These are phyloP conservation scores for Acanthiza pusilla DNA, from an alignment of 2,797 vertebrate genomes.

Conservation along the genomic window DNA sequence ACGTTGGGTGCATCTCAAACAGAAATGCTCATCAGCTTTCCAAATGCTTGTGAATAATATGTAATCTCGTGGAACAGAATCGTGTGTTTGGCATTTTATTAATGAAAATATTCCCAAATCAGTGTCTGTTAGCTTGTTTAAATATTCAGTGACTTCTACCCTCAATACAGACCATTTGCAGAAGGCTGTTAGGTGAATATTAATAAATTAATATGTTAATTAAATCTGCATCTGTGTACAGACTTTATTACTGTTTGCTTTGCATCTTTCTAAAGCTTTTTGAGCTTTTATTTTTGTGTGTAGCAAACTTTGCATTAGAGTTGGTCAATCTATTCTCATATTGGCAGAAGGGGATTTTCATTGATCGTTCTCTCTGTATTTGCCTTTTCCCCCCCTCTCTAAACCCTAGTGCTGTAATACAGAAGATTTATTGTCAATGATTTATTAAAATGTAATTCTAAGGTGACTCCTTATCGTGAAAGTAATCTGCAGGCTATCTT, in stretches of 20 bases:
- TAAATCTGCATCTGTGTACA: constrained; percentile 68
- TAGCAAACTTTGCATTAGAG: constrained; percentile 69
- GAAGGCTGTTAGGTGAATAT: constrained; percentile 58
- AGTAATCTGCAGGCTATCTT: constrained; percentile 79
- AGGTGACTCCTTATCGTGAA: constrained; percentile 77
- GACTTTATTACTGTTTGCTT: constrained; percentile 70
- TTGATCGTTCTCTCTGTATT: constrained; percentile 77
- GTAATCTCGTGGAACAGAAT: background rate
- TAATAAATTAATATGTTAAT: constrained; percentile 68
- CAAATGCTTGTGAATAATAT: background rate
- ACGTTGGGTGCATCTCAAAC: background rate
- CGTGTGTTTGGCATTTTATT: constrained; percentile 29
- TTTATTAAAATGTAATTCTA: constrained; percentile 82
- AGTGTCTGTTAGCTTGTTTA: constrained; percentile 14
- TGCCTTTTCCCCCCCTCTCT: constrained; percentile 66
- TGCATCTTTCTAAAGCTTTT: constrained; percentile 54
- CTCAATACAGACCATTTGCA: constrained; percentile 11
- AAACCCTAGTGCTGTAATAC: constrained; percentile 72
- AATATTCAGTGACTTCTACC: constrained; percentile 16
- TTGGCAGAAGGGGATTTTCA: constrained; percentile 77
- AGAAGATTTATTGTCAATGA: constrained; percentile 81
- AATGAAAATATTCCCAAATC: constrained; percentile 52
- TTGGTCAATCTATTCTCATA: constrained; percentile 71
- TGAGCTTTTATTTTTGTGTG: constrained; percentile 52
- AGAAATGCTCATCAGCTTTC: background rate